Evolutionary conservation across 2,113 vertebrate genomes (phyloP), one percentile per base, ranked within the genome.

Genomic region (Barnardius zonarius): DNA sequence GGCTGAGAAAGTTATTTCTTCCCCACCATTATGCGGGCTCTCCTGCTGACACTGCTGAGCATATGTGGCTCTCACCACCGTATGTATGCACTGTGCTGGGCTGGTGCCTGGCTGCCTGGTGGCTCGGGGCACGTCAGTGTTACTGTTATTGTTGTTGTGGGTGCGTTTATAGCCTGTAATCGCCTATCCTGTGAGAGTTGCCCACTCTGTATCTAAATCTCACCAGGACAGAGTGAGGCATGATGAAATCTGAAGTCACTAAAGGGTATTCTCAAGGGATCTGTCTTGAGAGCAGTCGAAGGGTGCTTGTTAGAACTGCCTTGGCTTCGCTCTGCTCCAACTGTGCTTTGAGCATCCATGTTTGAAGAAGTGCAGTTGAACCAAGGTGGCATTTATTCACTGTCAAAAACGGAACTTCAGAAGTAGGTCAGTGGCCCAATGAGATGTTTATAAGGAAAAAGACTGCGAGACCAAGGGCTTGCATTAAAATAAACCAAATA

Each of bases 401-500:
- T 73, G 88, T 72, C 69, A 52, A 44, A 41, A 41, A 31, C 2
- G 2, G 73, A 83, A 89, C 66, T 84, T 88, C 6, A 7, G 66
- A 96, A 96, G 83, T 92, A 95, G 93, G 95, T 96, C 95, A 95
- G 76, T 91, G 86, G 95, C 77, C 88, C 95, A 94, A 49, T 84
- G 92, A 92, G 83, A 92, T 86, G 52, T 72, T 86, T 90, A 48
- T 61, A 68, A 52, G 55, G 61, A 69, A 75, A 92, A 84, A 92
- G 73, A 37, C 52, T 72, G 33, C 3, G 25, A 75, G 69, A 88
- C 83, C 28, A 74, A 91, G 49, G 61, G 37, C 51, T 77, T 44
- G 15, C 31, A 62, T 76, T 83, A 89, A 88, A 82, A 82, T 82
- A 72, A 93, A 52, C 61, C 35, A 68, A 75, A 86, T 14, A 68